Conservation (phyloP, 2,113 vertebrate species). For the Phrynocephalus versicolor region DNA sequence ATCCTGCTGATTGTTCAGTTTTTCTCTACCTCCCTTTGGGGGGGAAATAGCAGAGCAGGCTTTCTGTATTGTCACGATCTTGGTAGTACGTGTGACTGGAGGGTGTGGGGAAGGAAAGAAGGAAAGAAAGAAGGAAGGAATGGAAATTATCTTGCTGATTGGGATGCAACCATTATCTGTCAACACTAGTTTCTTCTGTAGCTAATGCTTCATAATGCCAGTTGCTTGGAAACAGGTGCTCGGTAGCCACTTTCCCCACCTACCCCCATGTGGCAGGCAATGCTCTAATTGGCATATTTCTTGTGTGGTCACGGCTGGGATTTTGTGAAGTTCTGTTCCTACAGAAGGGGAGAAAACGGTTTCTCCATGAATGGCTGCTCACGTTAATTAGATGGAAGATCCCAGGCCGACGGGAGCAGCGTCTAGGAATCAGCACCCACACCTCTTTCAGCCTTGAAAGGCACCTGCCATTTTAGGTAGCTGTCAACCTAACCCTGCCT, state of each 20-base stretch:
- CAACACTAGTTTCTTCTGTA: slow-evolving; percentile 43
- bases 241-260: slow-evolving; percentile 57
- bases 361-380: slow-evolving; percentile 58
- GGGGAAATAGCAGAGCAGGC: background rate
- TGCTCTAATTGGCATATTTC: slow-evolving; percentile 71
- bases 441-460: slow-evolving; percentile 47
- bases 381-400: slow-evolving; percentile 67
- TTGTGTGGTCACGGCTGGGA: slow-evolving; percentile 55
- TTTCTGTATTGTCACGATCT: background rate
- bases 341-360: slow-evolving; percentile 53
- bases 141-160: background rate
- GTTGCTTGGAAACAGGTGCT: slow-evolving; percentile 82
- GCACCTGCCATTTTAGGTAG: slow-evolving; percentile 25
- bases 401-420: slow-evolving; percentile 51
- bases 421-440: slow-evolving; percentile 52
- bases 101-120: background rate
- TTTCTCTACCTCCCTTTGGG: background rate
- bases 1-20: too few relatives aligned
- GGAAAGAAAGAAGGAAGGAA: background rate
- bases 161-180: slow-evolving; percentile 50
- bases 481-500: slow-evolving; percentile 29
- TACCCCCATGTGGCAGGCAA: slow-evolving; percentile 67
- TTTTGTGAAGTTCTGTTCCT: slow-evolving; percentile 44
- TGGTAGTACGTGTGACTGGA: fast-evolving
- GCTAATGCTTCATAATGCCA: slow-evolving; percentile 63